Base-by-base conservation (phyloP, 1,140 invertebrate species). In the Penaeus indicus region DNA sequence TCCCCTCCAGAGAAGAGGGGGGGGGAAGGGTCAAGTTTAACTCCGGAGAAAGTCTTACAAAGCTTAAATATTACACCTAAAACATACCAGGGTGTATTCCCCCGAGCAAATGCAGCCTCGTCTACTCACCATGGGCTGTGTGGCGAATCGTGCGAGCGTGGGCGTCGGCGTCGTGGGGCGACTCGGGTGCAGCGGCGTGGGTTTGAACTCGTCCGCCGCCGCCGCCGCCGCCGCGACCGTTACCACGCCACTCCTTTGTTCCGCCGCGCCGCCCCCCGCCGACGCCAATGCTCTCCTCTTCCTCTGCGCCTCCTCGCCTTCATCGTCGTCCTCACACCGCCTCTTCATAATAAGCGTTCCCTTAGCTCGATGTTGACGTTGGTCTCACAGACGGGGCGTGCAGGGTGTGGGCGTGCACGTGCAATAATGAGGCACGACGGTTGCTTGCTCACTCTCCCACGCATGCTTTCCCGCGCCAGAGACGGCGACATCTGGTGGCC, bases 181-280 rank as follows among this genome's bases (percentile, higher is more conserved):
- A 13, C 27, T n/a, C 27, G 72, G 25, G 27, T 5, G n/a, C 72
- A 38, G 72, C 21, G 72, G 27, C 27, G 72, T 75, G 42, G 27
- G 27, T 19, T 38, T 75, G n/a, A 7, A 38, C 42, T 75, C 38
- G 72, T 18, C 27, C 72, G 72, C 72, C 72, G 72, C 72, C 72
- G 72, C 27, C 42, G 72, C 22, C 72, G 72, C 21, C 72, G 72
- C 72, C 72, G 19, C 72, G 72, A 75, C 72, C 72, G 72, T 75
- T 75, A 75, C 72, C 27, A 75, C 72, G 72, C 72, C 72, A 75
- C 72, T 75, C 72, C 72, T 75, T 75, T 75, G 72, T 75, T 75
- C 67, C 67, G 10, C 42, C 72, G 27, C 42, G 25, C 27, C 18
- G 27, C 27, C 18, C 72, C 72, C 27, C 42, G 27, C 42, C 42